Percentiles rank a stretch among this genome's conserved stretches.
These are phyloP conservation scores for Cancer borealis DNA, from an alignment of 2,888 invertebrate genomes.

Conservation along the genomic window DNA sequence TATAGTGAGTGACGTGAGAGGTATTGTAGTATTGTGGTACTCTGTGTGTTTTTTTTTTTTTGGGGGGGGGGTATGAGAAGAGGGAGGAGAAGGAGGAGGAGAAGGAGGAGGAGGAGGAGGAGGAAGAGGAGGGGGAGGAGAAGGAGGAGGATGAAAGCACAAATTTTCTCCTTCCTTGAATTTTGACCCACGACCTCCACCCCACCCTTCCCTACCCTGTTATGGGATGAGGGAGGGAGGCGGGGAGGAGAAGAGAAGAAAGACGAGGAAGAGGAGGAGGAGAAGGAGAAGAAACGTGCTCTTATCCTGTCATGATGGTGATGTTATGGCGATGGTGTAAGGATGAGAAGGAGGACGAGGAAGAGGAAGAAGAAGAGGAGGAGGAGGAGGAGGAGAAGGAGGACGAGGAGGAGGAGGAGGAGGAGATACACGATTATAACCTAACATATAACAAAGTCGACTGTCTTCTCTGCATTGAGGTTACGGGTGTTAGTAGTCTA, in stretches of 20 bases:
- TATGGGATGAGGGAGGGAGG: background rate
- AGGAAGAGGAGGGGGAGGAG: background rate
- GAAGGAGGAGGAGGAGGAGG: background rate
- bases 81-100: background rate
- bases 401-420: constrained; percentile 25
- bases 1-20: background rate
- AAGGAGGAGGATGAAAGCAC: background rate
- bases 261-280: background rate
- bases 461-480: background rate
- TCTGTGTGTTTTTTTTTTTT: background rate
- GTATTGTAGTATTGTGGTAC: background rate
- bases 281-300: background rate
- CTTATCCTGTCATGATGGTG: too few species aligned
- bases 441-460: background rate
- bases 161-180: background rate
- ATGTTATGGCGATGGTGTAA: too few species aligned
- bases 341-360: background rate
- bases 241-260: background rate
- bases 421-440: background rate
- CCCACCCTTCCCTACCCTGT: background rate
- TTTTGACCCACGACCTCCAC: constrained; percentile 5
- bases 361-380: background rate
- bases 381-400: background rate
- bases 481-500: background rate
- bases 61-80: background rate